Base-by-base conservation (phyloP, 2,797 vertebrate genomes). In the Peromyscus aztecus region DNA sequence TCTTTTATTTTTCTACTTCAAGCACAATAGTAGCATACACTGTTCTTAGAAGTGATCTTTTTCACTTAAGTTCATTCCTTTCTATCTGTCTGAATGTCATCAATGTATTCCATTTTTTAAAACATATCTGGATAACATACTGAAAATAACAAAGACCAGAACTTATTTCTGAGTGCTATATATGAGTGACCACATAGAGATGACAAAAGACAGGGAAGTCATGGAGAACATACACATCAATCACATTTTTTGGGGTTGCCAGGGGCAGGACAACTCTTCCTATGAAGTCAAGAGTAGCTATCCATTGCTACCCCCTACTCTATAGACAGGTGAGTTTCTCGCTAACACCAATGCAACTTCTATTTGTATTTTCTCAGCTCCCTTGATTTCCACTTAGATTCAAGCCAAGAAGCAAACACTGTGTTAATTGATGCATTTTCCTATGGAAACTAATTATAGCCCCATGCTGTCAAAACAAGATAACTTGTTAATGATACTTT, bases 351-450 rank as follows among this genome's bases (percentile, higher is more conserved):
- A 5, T 76, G 83, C 6, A 87, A 65, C 59, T 6, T 61, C 43
- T 67, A 90, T 92, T 78, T 84, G 83, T 23, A 93, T 96, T 91
- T 96, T 95, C 73, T 94, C 77, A 90, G 81, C 19, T 91, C 95
- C 94, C 67, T 96, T 40, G 76, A 37, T 77, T 94, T 95, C 57
- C 69, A 92, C 95, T 96, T 94, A 94, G 65, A 91, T 85, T 87
- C 91, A 89, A 91, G 82, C 91, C 90, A 97, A 97, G 92, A 96
- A 97, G 71, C 40, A 90, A 97, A 95, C 37, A 59, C 65, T 90
- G 43, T 90, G 91, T 88, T 97, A 98, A 98, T 96, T 97, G 97
- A 89, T 94, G 52, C 89, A 90, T 96, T 98, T 98, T 97, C 92
- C 29, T 71, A 87, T 81, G 96, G 89, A 96, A 97, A 94, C 91